Evolutionary conservation across 1,140 invertebrate genomes (phyloP).

Genomic region (Drosophila micromelanica): DNA sequence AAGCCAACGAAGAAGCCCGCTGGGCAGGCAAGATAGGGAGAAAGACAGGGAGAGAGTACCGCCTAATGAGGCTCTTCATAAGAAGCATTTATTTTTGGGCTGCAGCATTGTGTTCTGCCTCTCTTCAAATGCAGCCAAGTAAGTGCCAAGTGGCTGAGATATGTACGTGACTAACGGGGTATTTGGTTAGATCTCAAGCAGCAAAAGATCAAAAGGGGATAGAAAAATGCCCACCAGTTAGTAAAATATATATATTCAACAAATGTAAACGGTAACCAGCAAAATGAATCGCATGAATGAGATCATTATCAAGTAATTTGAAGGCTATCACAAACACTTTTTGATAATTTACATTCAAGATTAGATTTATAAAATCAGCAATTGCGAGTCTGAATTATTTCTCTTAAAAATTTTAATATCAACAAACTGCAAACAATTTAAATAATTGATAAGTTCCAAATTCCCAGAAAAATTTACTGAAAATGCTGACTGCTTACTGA

Average conservation of each 20-base stretch:
- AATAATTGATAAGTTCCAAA: too few relatives aligned
- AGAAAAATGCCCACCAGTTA: too few relatives aligned
- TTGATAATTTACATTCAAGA: neutral
- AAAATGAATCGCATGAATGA: neutral
- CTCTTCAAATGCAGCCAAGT: neutral
- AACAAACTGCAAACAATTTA: too few relatives aligned
- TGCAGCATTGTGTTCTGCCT: constrained; percentile 42
- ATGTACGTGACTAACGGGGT: constrained; percentile 64
- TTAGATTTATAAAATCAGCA: neutral
- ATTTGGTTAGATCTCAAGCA: constrained; percentile 54
- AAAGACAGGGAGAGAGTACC: constrained; percentile 12
- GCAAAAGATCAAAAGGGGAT: constrained; percentile 36
- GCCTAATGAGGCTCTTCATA: constrained; percentile 62
- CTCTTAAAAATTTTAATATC: too few relatives aligned
- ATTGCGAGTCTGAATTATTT: too few relatives aligned
- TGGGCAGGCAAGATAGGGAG: neutral
- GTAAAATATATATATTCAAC: neutral
- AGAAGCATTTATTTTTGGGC: constrained; percentile 76
- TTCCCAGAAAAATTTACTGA: too few relatives aligned
- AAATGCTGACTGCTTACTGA: too few relatives aligned
- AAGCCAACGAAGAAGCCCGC: constrained; percentile 17
- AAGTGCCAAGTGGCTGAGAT: constrained; percentile 40
- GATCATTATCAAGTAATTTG: neutral
- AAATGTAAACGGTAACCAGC: neutral
- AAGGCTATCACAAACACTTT: too few relatives aligned